Base-by-base conservation (phyloP, 2,797 vertebrate genomes). In the Threskiornis aethiopicus region DNA sequence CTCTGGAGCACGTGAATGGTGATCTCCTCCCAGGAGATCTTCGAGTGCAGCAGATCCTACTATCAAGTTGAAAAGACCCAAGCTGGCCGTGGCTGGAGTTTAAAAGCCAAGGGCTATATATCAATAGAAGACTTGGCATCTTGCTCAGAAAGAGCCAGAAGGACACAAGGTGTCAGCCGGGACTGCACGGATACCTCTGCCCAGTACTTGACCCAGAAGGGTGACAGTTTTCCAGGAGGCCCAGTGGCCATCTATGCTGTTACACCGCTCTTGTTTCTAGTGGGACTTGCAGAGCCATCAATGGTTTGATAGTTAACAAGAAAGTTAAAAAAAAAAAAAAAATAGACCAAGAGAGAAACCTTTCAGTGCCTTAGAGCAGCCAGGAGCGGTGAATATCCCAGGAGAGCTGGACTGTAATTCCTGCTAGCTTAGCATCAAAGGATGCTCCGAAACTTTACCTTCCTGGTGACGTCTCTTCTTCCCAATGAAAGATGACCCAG, bases 401-500 rank as follows among this genome's bases (percentile, higher is more conserved):
- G 87, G 91, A 81, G 91, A 94, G 65, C 90, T 21, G 84, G 76
- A 58, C 69, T 95, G 89, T 90, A 91, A 97, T 97, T 96, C 93
- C 90, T 89, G 84, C 95, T 42, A 55, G 31, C 41, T 93, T 61
- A 66, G 91, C 96, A 96, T 97, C 96, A 97, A 97, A 97, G 97
- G 96, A 85, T 29, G 81, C 84, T 84, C 89, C 80, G 92, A 96
- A 96, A 95, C 81, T 71, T 77, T 61, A 96, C 96, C 96, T 97
- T 93, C 94, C 78, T 75, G 62, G 94, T 92, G 83, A 95, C 35
- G 21, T 96, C 94, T 90, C 96, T 86, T 93, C 79, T 87, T 94
- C 93, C 92, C 93, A 72, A 93, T 89, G 91, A 84, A 89, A 58
- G 96, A 55, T 96, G 97, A 97, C 96, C 97, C 76, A 26, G 86